These are phyloP conservation scores for Callospermophilus lateralis DNA, from an alignment of 2,113 vertebrate genomes.

Conservation along the genomic window DNA sequence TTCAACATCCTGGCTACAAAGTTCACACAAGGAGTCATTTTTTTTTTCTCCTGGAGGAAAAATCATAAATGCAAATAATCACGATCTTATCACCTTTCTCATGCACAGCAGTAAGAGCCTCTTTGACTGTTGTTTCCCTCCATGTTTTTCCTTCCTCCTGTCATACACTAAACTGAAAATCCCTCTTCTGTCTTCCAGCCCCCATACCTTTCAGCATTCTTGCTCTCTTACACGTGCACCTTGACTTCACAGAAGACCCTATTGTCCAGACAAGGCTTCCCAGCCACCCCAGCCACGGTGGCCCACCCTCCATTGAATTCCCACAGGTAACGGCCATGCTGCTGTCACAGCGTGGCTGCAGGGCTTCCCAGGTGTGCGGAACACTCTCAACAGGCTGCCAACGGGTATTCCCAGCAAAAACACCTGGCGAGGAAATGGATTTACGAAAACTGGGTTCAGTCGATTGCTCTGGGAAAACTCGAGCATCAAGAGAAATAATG, in stretches of 20 bases:
- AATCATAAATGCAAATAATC: neutral
- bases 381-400: neutral
- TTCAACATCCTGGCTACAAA: neutral
- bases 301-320: neutral
- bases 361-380: neutral
- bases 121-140: neutral
- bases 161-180: neutral
- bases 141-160: neutral
- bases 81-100: neutral
- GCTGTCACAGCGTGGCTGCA: neutral
- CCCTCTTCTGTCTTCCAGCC: neutral
- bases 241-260: neutral
- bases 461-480: neutral
- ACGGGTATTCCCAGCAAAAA: neutral
- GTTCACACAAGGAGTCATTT: neutral
- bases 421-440: neutral
- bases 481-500: neutral
- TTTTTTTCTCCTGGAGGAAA: neutral
- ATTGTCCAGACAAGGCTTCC: neutral
- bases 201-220: neutral
- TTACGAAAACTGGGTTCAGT: neutral
- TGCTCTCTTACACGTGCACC: neutral
- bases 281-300: no score
- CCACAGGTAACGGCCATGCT: neutral
- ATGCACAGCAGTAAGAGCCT: neutral